These are phyloP conservation scores for Squalus acanthias DNA, from an alignment of 2,797 vertebrate genomes.

Conservation along the genomic window DNA sequence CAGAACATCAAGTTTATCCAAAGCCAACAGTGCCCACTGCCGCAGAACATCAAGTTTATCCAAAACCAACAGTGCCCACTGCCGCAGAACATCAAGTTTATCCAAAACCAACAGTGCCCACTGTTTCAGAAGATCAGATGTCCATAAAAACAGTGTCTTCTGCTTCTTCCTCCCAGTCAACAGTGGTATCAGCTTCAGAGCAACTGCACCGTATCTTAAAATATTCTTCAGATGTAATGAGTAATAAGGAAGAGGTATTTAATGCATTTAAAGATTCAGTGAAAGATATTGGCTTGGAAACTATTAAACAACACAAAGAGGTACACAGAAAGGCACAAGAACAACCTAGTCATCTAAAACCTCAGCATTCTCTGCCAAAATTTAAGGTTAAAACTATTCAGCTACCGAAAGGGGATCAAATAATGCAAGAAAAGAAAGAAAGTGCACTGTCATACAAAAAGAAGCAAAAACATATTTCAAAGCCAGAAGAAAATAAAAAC, in stretches of 20 bases:
- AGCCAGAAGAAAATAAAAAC: slow-evolving; percentile 53
- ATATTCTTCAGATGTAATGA: slow-evolving; percentile 49
- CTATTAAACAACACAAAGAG: slow-evolving; percentile 51
- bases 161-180: slow-evolving; percentile 42
- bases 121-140: slow-evolving; percentile 44
- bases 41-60: too few relatives aligned
- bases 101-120: too few relatives aligned
- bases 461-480: slow-evolving; percentile 30
- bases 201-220: slow-evolving; percentile 52
- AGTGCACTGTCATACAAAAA: slow-evolving; percentile 48
- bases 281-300: slow-evolving; percentile 47
- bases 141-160: slow-evolving; percentile 46
- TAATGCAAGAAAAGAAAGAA: slow-evolving; percentile 44
- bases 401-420: slow-evolving; percentile 46
- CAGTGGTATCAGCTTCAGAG: slow-evolving; percentile 39
- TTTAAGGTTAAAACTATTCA: slow-evolving; percentile 55
- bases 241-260: slow-evolving; percentile 46
- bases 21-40: too few relatives aligned
- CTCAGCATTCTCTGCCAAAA: slow-evolving; percentile 57
- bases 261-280: slow-evolving; percentile 47
- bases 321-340: slow-evolving; percentile 49
- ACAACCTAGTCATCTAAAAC: slow-evolving; percentile 48
- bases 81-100: too few relatives aligned
- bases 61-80: too few relatives aligned
- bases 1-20: too few relatives aligned